Conservation (phyloP, 1,140 invertebrate genomes). For the Hylaeus volcanicus region DNA sequence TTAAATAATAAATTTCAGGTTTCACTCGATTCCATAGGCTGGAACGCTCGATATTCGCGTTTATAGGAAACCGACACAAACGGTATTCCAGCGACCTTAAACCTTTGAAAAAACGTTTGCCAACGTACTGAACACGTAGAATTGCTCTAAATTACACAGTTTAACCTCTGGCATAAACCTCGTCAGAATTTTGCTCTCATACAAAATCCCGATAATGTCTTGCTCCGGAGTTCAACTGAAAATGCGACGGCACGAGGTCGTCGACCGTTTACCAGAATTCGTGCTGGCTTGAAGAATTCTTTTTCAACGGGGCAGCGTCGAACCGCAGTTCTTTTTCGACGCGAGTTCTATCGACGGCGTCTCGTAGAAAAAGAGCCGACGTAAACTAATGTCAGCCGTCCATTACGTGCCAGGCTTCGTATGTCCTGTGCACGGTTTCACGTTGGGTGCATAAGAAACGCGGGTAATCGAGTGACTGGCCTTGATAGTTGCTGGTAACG, state of each 20-base stretch:
- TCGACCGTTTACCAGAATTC: conserved; percentile 16
- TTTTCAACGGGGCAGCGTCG: neutral
- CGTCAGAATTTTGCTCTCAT: too few species aligned
- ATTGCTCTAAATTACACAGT: too few species aligned
- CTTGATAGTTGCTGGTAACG: conserved; percentile 67
- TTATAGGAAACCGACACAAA: too few species aligned
- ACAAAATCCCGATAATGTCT: too few species aligned
- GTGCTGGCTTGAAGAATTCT: neutral
- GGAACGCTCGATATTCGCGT: too few species aligned
- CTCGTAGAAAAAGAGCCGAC: conserved; percentile 7
- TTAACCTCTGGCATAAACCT: too few species aligned
- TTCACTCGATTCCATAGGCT: too few species aligned
- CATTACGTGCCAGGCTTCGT: conserved; percentile 5
- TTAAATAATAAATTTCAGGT: too few species aligned
- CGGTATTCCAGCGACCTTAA: too few species aligned
- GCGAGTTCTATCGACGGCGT: neutral
- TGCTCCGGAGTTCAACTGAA: too few species aligned
- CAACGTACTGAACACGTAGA: too few species aligned
- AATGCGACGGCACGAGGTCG: neutral
- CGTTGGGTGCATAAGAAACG: conserved; percentile 63
- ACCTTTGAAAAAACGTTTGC: too few species aligned
- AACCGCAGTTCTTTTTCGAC: neutral
- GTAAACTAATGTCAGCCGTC: conserved; percentile 21
- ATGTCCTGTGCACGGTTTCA: conserved; percentile 46
- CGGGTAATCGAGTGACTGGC: conserved; percentile 74